phyloP scores from a whole-genome alignment of 2,113 vertebrate genomes.

The Eupsittula cactorum region DNA sequence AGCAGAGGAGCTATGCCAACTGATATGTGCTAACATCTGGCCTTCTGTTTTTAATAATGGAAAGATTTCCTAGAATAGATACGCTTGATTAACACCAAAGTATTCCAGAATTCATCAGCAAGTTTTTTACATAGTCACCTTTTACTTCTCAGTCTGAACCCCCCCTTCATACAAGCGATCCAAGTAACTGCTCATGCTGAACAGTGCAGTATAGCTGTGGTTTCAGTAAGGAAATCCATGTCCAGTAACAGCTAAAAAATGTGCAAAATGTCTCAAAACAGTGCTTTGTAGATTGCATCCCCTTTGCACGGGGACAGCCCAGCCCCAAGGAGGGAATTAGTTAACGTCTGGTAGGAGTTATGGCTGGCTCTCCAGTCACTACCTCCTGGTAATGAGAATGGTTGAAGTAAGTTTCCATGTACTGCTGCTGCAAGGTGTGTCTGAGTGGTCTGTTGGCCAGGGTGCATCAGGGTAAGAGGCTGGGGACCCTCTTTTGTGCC shows the following conservation, averaged over 20 bases:
- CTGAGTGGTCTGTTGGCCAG: background rate
- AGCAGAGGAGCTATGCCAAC: background rate
- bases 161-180: background rate
- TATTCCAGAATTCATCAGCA: slow-evolving; percentile 3
- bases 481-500: background rate
- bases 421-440: background rate
- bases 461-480: background rate
- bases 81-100: background rate
- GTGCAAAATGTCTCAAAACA: background rate
- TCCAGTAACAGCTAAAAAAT: background rate
- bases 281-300: background rate
- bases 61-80: background rate
- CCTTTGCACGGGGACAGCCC: background rate
- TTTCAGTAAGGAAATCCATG: background rate
- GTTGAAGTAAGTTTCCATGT: background rate
- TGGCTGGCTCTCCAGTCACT: background rate
- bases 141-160: background rate
- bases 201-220: background rate
- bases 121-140: background rate
- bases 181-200: background rate
- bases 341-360: background rate
- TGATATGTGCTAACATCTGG: background rate
- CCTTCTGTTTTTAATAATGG: background rate
- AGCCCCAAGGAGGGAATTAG: background rate
- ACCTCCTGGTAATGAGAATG: background rate